A percentile compares a stretch with the other conserved stretches of the same genome.
Conservation (phyloP, 2,797 vertebrate genomes). For the Meriones psammophilus region DNA sequence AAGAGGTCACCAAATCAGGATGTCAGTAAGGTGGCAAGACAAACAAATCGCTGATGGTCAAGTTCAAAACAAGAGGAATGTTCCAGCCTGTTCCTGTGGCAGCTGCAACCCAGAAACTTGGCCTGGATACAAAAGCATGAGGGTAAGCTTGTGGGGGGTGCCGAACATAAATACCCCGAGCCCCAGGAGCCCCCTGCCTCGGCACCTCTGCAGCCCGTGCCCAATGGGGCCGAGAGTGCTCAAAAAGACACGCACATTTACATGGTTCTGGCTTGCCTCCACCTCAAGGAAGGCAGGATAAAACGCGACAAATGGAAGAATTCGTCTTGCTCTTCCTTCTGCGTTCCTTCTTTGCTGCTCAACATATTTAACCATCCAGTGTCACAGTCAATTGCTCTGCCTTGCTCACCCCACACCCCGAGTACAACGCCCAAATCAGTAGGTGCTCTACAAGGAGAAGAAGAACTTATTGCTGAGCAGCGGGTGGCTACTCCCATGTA, state of each 20-base stretch:
- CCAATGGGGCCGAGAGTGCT: neutral
- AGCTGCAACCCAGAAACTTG: constrained; percentile 71
- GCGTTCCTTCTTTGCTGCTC: neutral
- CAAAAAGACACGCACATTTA: neutral
- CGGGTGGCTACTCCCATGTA: neutral
- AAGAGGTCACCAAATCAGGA: neutral
- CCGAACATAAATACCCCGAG: neutral
- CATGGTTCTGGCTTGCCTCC: neutral
- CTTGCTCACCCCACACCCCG: neutral
- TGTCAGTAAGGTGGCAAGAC: neutral
- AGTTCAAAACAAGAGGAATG: constrained; percentile 39
- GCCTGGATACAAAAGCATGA: constrained; percentile 38
- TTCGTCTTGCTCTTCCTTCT: constrained; percentile 18
- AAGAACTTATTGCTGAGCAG: fast-evolving
- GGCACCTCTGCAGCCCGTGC: neutral
- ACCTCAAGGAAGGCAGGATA: neutral
- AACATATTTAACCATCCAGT: neutral
- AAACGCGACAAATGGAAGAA: neutral
- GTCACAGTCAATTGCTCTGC: neutral
- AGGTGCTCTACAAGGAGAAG: neutral
- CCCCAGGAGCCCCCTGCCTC: neutral
- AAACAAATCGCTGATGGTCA: neutral
- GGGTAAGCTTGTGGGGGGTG: neutral
- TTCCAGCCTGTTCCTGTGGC: neutral
- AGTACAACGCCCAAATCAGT: fast-evolving